phyloP scores from a whole-genome alignment of 2,797 vertebrate species.

The Acridotheres tristis region DNA sequence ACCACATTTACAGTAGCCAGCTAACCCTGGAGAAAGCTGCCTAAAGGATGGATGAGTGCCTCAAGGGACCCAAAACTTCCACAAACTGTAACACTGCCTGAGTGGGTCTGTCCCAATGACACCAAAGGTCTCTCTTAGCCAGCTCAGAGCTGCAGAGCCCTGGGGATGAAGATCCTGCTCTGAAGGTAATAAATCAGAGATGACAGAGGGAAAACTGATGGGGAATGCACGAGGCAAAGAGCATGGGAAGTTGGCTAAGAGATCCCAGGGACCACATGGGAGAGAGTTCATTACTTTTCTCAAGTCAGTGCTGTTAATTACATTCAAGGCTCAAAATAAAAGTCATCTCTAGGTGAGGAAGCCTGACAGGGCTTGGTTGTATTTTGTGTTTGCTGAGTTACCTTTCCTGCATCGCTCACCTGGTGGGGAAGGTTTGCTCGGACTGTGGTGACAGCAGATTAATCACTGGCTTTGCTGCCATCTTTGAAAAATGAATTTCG shows the following conservation, averaged over 20 bases:
- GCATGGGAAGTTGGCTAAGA: neutral
- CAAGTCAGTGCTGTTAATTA: constrained; percentile 62
- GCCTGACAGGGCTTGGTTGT: constrained; percentile 40
- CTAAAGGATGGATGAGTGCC: neutral
- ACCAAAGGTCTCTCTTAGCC: neutral
- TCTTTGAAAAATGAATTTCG: constrained; percentile 76
- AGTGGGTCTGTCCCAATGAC: neutral
- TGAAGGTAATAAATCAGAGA: constrained; percentile 27
- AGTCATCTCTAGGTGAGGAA: constrained; percentile 35
- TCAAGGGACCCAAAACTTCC: neutral
- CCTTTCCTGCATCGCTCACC: constrained; percentile 64
- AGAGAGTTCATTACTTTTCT: neutral
- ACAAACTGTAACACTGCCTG: neutral
- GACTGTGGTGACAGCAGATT: constrained; percentile 74
- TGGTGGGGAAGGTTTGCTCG: constrained; percentile 71
- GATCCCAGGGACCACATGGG: neutral
- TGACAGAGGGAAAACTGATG: neutral
- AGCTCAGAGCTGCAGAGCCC: neutral
- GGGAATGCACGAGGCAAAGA: neutral
- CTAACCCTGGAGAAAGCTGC: neutral
- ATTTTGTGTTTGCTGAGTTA: constrained; percentile 53
- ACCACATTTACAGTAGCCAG: neutral
- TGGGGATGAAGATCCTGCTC: neutral
- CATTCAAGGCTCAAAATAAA: constrained; percentile 62
- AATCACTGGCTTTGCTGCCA: constrained; percentile 75